Percentiles rank a stretch among this genome's conserved stretches.
Conservation (phyloP, 2,888 invertebrate genomes). For the Theodoxus fluviatilis region DNA sequence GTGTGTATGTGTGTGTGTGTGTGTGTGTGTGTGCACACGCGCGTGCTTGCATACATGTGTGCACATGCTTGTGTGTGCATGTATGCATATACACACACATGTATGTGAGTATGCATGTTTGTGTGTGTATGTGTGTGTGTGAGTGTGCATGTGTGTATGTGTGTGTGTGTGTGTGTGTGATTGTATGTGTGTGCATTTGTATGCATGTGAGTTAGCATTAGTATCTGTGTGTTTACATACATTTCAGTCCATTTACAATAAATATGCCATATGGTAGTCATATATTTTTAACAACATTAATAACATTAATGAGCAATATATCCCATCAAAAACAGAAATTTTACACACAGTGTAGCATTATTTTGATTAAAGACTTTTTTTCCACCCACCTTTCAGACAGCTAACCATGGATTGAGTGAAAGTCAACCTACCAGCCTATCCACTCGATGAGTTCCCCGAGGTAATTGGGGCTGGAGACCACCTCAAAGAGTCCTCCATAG, state of each 20-base stretch:
- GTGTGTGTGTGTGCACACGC: slow-evolving; percentile 11
- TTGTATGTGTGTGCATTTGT: background rate
- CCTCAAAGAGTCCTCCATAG: slow-evolving; percentile 48
- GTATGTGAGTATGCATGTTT: background rate
- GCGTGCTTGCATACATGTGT: background rate
- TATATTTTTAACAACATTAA: background rate
- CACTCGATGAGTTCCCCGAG: slow-evolving; percentile 53
- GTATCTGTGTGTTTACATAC: background rate
- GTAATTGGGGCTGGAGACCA: slow-evolving; percentile 51
- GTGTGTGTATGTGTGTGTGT: background rate
- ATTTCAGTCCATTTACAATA: background rate
- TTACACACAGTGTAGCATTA: too few relatives aligned
- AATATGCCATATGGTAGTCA: background rate
- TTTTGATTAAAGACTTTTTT: too few relatives aligned
- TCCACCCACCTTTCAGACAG: too few relatives aligned
- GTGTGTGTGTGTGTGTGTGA: background rate
- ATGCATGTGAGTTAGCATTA: background rate
- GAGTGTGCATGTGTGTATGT: background rate
- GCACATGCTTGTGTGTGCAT: background rate
- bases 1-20: slow-evolving; percentile 19
- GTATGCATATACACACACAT: slow-evolving; percentile 8
- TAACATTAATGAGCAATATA: background rate
- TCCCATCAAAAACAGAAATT: too few relatives aligned
- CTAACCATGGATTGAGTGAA: background rate
- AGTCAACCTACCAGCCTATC: slow-evolving; percentile 50